Conservation (phyloP, 2,888 invertebrate genomes). For the Teleiodes luculella region DNA sequence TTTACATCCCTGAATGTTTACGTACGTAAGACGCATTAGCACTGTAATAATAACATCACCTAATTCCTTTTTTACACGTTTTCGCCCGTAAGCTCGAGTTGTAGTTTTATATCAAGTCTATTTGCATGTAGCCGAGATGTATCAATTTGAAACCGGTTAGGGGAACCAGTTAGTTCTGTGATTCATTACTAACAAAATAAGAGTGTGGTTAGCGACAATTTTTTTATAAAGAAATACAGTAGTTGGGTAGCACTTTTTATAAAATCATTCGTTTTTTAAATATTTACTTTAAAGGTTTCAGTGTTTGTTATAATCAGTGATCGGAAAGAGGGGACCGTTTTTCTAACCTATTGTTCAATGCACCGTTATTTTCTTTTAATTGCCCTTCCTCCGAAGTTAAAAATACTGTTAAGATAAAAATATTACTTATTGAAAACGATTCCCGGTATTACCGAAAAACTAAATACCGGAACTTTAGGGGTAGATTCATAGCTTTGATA, state of each 20-base stretch:
- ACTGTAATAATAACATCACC: background rate
- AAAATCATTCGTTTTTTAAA: background rate
- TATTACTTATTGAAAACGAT: no score
- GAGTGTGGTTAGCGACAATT: constrained; percentile 6
- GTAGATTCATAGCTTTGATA: no score
- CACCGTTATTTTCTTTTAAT: no score
- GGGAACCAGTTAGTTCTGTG: constrained; percentile 44
- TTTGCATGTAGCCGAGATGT: constrained; percentile 23
- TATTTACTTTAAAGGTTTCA: background rate
- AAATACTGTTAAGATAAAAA: no score
- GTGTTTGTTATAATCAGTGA: no score
- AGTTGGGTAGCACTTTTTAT: background rate
- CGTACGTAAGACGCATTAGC: background rate
- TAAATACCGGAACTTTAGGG: no score
- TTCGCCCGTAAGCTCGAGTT: background rate
- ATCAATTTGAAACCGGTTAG: constrained; percentile 37
- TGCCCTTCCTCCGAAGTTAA: no score
- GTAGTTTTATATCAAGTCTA: background rate
- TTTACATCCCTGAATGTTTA: constrained; percentile 10
- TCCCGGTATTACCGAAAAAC: no score
- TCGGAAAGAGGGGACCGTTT: no score
- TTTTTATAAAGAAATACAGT: background rate
- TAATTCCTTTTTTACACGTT: background rate
- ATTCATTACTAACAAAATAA: constrained; percentile 37
- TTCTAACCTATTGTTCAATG: no score